A percentile compares a stretch with the other conserved stretches of the same genome.
Conservation (phyloP, 2,113 vertebrate genomes). For the Ciconia boyciana region DNA sequence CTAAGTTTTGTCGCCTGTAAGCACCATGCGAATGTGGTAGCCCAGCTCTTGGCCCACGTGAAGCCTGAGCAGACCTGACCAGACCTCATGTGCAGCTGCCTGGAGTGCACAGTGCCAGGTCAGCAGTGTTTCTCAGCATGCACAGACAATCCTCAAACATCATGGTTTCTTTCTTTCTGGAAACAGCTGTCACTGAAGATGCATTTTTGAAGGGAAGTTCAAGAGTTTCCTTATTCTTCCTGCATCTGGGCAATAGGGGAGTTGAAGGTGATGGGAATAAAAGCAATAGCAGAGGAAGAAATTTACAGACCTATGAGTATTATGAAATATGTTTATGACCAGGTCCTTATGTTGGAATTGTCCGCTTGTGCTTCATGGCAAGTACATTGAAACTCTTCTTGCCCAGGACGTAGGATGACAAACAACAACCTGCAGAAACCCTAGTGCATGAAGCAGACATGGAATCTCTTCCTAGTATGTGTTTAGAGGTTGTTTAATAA, state of each 20-base stretch:
- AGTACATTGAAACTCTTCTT: background rate
- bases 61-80: background rate
- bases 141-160: background rate
- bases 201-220: background rate
- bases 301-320: background rate
- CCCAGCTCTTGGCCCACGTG: background rate
- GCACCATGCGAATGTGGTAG: too few relatives aligned
- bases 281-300: background rate
- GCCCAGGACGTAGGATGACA: background rate
- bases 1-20: background rate
- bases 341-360: background rate
- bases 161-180: background rate
- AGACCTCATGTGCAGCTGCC: background rate
- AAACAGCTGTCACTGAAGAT: background rate
- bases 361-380: background rate
- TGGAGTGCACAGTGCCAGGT: too few relatives aligned
- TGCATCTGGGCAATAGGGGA: background rate
- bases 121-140: rapidly evolving
- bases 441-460: background rate
- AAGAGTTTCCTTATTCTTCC: background rate
- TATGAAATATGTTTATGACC: background rate
- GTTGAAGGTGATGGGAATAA: background rate
- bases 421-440: background rate
- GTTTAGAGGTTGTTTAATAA: background rate
- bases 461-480: background rate